These are phyloP conservation scores for Larimichthys crocea DNA, from an alignment of 2,113 vertebrate genomes.

Conservation along the genomic window DNA sequence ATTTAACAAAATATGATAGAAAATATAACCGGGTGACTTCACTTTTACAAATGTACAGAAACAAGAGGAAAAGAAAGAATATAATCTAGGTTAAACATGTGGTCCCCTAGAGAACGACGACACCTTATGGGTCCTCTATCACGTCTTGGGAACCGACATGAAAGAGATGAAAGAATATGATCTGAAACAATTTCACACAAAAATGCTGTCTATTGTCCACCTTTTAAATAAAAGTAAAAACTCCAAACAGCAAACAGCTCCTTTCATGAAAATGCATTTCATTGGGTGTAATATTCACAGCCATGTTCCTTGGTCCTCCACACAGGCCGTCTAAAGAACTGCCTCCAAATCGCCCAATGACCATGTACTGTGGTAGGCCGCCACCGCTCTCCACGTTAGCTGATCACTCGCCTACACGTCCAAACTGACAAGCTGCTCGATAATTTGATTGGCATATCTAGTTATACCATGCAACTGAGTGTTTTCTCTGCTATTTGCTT, in stretches of 20 bases:
- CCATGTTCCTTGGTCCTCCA: not conserved
- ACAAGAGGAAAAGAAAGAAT: too few species aligned
- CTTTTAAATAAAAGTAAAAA: too few species aligned
- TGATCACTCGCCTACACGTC: constrained; percentile 61
- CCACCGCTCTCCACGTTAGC: constrained; percentile 46
- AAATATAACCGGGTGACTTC: too few species aligned
- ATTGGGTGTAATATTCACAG: constrained; percentile 46
- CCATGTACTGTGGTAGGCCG: constrained; percentile 70
- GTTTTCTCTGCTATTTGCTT: too few species aligned
- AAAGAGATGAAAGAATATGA: not conserved
- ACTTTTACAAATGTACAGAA: too few species aligned
- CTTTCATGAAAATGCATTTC: constrained; percentile 3
- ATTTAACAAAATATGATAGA: too few species aligned
- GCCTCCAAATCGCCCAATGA: constrained; percentile 70
- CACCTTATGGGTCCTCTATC: too few species aligned
- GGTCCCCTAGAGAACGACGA: too few species aligned
- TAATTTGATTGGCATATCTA: too few species aligned
- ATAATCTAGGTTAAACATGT: too few species aligned
- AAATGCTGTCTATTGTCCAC: too few species aligned
- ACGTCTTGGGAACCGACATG: not conserved
- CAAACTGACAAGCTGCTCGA: constrained; percentile 65
- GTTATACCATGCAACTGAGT: too few species aligned
- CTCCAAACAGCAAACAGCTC: not conserved
- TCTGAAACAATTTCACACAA: not conserved
- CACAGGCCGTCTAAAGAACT: constrained; percentile 30